Percentiles rank a stretch among this genome's conserved stretches.
phyloP scores from a whole-genome alignment of 2,888 invertebrate species.

The Vesta saturnalis region DNA sequence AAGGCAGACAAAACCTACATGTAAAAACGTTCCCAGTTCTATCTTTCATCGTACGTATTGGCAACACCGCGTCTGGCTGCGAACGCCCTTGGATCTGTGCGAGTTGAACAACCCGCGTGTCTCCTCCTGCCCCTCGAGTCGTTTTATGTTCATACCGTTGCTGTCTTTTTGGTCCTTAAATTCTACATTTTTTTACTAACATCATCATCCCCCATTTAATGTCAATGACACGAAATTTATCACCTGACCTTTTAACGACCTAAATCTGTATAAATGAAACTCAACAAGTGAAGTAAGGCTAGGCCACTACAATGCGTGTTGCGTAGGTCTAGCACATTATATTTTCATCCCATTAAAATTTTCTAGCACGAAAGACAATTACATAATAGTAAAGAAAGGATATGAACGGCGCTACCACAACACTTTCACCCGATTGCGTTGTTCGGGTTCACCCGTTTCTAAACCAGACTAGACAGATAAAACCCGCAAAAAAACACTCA shows the following conservation, averaged over 20 bases:
- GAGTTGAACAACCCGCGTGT: slow-evolving; percentile 45
- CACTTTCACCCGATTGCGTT: slow-evolving; percentile 35
- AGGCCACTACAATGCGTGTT: slow-evolving; percentile 43
- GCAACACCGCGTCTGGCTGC: slow-evolving; percentile 46
- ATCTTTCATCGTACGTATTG: slow-evolving; percentile 33
- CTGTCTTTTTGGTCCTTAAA: slow-evolving; percentile 22
- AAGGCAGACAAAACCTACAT: slow-evolving; percentile 32
- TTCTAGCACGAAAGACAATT: not conserved
- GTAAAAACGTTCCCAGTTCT: slow-evolving; percentile 28
- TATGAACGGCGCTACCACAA: slow-evolving; percentile 28
- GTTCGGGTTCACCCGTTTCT: slow-evolving; percentile 34
- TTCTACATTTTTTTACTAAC: not conserved
- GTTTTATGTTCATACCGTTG: slow-evolving; percentile 29
- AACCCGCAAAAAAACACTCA: slow-evolving; percentile 36
- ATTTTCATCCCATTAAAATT: slow-evolving; percentile 19
- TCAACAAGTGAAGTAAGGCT: slow-evolving; percentile 43
- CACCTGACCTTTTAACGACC: slow-evolving; percentile 6
- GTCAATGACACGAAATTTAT: not conserved
- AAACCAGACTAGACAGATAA: slow-evolving; percentile 38
- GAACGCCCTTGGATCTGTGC: slow-evolving; percentile 47
- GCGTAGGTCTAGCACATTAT: slow-evolving; percentile 44
- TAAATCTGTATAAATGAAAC: slow-evolving; percentile 23
- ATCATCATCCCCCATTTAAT: slow-evolving; percentile 1
- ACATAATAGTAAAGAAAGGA: slow-evolving; percentile 16
- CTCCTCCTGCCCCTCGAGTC: slow-evolving; percentile 29